These are phyloP conservation scores for Lynx canadensis DNA, from an alignment of 2,113 vertebrate genomes.

Conservation along the genomic window DNA sequence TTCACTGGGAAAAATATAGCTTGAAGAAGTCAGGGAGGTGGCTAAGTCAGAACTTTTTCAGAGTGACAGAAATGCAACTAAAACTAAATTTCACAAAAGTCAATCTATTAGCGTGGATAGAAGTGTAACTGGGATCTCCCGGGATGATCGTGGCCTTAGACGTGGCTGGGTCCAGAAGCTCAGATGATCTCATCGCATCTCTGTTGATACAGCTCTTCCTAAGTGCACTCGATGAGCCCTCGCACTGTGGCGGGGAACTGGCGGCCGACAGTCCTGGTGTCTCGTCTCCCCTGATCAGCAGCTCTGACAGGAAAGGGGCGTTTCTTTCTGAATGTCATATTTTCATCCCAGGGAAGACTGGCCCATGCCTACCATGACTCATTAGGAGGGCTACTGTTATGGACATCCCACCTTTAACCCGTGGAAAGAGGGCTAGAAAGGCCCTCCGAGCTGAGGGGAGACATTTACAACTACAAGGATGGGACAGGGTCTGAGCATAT, in stretches of 20 bases:
- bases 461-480: not conserved
- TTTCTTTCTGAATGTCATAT: not conserved
- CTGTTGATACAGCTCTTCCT: not conserved
- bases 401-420: not conserved
- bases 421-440: not conserved
- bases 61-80: not conserved
- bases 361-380: not conserved
- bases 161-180: not conserved
- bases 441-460: not conserved
- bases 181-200: not conserved
- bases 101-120: not conserved
- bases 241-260: not conserved
- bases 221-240: not conserved
- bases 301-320: not conserved
- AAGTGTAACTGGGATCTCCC: not conserved
- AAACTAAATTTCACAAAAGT: not conserved
- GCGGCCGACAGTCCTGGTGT: too few species aligned
- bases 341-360: not conserved
- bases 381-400: not conserved
- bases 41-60: not conserved
- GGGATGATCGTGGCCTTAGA: not conserved
- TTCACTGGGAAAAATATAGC: not conserved
- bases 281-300: not conserved
- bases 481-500: not conserved
- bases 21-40: not conserved